Evolutionary conservation across 2,888 invertebrate species (phyloP).

Genomic region (Heliconius ismenius): DNA sequence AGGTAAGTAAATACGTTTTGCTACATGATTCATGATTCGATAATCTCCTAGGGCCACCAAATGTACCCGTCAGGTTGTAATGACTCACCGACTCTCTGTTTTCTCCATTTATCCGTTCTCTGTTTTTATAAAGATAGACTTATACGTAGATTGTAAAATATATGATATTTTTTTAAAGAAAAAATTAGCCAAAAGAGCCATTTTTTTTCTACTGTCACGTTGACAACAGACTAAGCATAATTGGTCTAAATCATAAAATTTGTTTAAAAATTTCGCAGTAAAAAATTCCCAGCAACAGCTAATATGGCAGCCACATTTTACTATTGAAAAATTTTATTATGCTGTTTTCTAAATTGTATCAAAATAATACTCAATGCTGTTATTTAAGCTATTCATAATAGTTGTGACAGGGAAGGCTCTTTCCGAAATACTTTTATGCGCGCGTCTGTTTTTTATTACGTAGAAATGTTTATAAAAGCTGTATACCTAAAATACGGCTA

Average conservation of each 20-base stretch:
- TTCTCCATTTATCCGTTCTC: neutral
- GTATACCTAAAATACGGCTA: constrained; percentile 37
- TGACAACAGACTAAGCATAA: neutral
- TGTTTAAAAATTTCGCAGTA: neutral
- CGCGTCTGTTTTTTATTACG: constrained; percentile 43
- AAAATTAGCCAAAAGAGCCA: neutral
- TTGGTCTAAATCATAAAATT: neutral
- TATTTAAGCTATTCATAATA: constrained; percentile 37
- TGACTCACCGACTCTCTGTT: neutral
- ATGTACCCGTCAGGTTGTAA: neutral
- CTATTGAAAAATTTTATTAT: neutral
- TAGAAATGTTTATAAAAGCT: constrained; percentile 39
- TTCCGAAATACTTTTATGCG: constrained; percentile 39
- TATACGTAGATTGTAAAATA: neutral
- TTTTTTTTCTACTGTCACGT: neutral
- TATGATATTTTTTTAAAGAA: neutral
- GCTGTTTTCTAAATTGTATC: constrained; percentile 17
- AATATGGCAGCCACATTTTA: neutral
- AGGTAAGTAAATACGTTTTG: too few relatives aligned
- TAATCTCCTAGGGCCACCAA: neutral
- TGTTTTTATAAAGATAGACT: neutral
- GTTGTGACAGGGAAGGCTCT: constrained; percentile 31
- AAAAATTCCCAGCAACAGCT: neutral
- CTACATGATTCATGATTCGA: neutral
- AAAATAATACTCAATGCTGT: constrained; percentile 45